These are phyloP conservation scores for Neostethus bicornis DNA, from an alignment of 2,797 vertebrate genomes.

Conservation along the genomic window DNA sequence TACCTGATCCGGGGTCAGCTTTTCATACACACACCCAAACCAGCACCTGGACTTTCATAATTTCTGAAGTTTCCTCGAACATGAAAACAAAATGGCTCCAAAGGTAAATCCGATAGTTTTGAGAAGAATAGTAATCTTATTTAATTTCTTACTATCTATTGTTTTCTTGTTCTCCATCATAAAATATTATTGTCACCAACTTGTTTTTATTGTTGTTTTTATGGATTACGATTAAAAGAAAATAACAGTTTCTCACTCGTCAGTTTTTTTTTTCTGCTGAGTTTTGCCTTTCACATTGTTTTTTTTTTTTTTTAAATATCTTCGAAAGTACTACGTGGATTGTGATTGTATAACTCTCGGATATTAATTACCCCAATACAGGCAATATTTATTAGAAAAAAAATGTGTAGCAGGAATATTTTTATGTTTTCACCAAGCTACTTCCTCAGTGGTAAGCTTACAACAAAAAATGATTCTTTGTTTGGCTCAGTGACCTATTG, in stretches of 20 bases:
- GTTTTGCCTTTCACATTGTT: background rate
- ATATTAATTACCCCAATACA: background rate
- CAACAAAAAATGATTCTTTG: background rate
- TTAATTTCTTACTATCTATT: conserved; percentile 76
- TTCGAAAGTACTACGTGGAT: background rate
- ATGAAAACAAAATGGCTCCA: conserved; percentile 52
- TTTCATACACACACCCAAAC: conserved; percentile 38
- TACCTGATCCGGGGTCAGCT: conserved; percentile 52
- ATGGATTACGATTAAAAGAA: conserved; percentile 82
- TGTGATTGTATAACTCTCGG: background rate
- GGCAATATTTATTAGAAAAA: background rate
- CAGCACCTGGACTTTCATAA: conserved; percentile 73
- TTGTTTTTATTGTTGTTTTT: conserved; percentile 81
- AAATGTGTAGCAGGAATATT: background rate
- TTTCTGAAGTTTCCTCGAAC: conserved; percentile 40
- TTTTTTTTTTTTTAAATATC: background rate
- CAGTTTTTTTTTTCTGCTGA: background rate
- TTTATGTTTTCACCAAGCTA: background rate
- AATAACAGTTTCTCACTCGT: conserved; percentile 50
- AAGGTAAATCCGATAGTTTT: conserved; percentile 56
- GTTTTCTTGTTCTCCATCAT: conserved; percentile 72
- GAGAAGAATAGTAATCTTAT: conserved; percentile 71
- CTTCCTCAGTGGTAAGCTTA: background rate
- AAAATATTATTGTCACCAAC: conserved; percentile 74
- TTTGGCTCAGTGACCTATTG: background rate